These are phyloP conservation scores for Eriosoma lanigerum DNA, from an alignment of 1,140 invertebrate genomes.

Conservation along the genomic window DNA sequence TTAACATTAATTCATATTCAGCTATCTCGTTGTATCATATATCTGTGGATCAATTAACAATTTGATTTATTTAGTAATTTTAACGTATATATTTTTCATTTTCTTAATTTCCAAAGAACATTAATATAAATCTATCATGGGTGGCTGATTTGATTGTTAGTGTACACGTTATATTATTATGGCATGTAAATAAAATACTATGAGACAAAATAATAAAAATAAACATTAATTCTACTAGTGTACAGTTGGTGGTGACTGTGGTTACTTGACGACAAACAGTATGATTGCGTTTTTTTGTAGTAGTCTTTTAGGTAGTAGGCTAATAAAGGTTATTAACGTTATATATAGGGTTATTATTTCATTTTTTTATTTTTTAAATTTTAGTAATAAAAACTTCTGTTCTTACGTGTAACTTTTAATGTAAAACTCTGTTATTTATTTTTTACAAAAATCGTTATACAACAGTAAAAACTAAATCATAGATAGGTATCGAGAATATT, in stretches of 20 bases:
- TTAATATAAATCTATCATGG: too few species aligned
- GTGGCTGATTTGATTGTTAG: neutral
- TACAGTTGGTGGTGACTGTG: neutral
- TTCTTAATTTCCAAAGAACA: too few species aligned
- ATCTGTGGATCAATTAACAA: too few species aligned
- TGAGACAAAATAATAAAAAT: neutral
- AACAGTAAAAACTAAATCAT: too few species aligned
- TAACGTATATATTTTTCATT: too few species aligned
- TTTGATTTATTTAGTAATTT: too few species aligned
- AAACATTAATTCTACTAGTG: constrained; percentile 15
- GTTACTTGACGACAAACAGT: neutral
- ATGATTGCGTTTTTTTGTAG: neutral
- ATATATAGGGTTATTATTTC: neutral
- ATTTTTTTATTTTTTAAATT: constrained; percentile 3
- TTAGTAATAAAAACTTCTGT: neutral
- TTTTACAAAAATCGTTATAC: too few species aligned
- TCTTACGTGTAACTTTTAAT: too few species aligned
- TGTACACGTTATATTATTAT: neutral
- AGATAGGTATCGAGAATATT: too few species aligned
- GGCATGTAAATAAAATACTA: neutral
- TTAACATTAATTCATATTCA: too few species aligned
- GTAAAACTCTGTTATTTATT: too few species aligned
- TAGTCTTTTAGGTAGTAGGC: neutral
- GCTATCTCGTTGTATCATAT: too few species aligned
- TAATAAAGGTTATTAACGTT: neutral